Base-by-base conservation (phyloP, 2,797 vertebrate species). In the Chlorospingus flavigularis region DNA sequence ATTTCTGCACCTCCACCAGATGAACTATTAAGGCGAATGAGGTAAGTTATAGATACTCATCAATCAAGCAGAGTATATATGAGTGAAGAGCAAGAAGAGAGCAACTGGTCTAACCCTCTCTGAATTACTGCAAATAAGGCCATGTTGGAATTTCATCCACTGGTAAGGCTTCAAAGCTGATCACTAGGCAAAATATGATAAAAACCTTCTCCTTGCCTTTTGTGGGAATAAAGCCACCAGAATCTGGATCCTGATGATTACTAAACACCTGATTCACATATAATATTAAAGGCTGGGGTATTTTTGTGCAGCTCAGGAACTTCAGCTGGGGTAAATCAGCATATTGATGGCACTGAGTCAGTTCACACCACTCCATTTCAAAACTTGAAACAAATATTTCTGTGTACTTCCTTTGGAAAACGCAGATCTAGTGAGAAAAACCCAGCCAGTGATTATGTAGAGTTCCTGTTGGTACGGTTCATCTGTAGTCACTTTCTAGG, bases 281-380 rank as follows among this genome's bases (percentile, higher is more conserved):
- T 21, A 54, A 66, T 6, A 9, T 13, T n/a, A 77, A 26, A 12
- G 13, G 1, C 1, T 47, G 7, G 14, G 2, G 3, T 2, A 26
- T 55, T 63, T 53, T 65, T 37, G 26, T 48, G 40, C 33, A 77
- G 54, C 45, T 90, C 63, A 39, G 45, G 40, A 87, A 55, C 51
- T 78, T 86, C 61, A 80, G 57, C 42, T 75, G 47, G 39, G 50
- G 42, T 74, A 89, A 37, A 86, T 89, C 78, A 94, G 61, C 58
- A 21, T 18, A n/a, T 18, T 30, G 28, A 86, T 45, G 43, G 54
- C 65, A 72, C 68, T 12, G 54, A 95, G 39, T 63, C 72, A 74
- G 61, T 72, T 93, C 55, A 60, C n/a, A 72, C 15, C 13, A 28
- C 39, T 71, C 35, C 47, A 5, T 65, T 77, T 65, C 45, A 53